These are phyloP conservation scores for Callimorpha dominula DNA, from an alignment of 2,888 invertebrate genomes.

Conservation along the genomic window DNA sequence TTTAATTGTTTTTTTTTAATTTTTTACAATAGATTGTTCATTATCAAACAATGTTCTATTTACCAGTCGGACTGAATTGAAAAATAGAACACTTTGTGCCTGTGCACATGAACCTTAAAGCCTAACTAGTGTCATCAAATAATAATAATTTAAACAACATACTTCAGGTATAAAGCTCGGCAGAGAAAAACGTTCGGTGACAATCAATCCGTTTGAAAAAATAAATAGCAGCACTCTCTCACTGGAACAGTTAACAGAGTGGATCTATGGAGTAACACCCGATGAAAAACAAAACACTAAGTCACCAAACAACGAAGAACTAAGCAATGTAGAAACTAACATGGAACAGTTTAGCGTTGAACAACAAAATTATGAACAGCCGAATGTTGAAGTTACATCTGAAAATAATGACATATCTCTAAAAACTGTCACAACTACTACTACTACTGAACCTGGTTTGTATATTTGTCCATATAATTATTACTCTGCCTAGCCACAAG, in stretches of 20 bases:
- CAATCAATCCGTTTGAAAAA: constrained; percentile 14
- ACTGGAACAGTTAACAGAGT: constrained; percentile 53
- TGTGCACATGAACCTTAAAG: too few species aligned
- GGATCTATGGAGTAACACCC: constrained; percentile 54
- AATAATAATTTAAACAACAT: too few species aligned
- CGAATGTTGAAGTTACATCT: neutral
- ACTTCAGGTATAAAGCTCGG: constrained; percentile 9
- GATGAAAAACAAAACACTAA: neutral
- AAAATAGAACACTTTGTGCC: too few species aligned
- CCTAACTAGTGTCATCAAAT: too few species aligned
- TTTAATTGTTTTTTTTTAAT: too few species aligned
- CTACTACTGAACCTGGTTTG: constrained; percentile 13
- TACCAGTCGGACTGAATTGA: too few species aligned
- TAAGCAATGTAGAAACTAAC: neutral
- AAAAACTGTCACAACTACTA: neutral
- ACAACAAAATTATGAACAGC: neutral
- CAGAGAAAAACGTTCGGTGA: constrained; percentile 47
- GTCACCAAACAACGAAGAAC: neutral
- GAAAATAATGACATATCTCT: neutral
- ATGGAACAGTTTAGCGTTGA: neutral
- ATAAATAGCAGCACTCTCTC: constrained; percentile 26
- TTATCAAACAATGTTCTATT: too few species aligned
- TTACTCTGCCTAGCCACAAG: neutral
- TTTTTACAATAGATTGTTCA: too few species aligned
- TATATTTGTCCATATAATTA: neutral